phyloP scores from a whole-genome alignment of 2,797 vertebrate species.

The Delichon dasypus region DNA sequence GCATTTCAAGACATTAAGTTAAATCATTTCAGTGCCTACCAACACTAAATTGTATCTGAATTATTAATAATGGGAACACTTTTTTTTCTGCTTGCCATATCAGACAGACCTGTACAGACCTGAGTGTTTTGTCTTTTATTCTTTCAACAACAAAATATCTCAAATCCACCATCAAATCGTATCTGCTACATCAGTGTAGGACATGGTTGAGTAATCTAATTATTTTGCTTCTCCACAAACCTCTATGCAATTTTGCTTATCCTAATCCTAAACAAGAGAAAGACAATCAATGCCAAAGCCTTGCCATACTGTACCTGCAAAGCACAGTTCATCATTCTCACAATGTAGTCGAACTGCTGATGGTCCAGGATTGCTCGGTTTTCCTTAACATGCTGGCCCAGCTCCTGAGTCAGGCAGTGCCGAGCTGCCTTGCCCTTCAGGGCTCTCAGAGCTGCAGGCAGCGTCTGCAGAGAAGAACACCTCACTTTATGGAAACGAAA shows the following conservation, averaged over 20 bases:
- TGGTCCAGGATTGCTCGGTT: constrained; percentile 96
- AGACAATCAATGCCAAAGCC: background rate
- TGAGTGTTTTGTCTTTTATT: background rate
- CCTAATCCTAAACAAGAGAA: background rate
- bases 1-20: background rate
- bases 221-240: background rate
- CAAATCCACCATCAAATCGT: background rate
- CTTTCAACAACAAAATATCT: background rate
- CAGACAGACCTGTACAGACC: background rate
- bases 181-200: background rate
- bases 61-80: background rate
- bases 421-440: constrained; percentile 94
- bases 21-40: background rate
- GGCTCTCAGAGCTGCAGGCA: constrained; percentile 94
- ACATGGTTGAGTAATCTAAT: rapidly evolving
- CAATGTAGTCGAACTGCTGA: constrained; percentile 95
- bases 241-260: background rate
- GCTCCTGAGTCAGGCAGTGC: constrained; percentile 92
- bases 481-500: background rate
- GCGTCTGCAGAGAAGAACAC: constrained; percentile 77
- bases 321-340: constrained; percentile 98
- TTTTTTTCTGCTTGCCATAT: background rate
- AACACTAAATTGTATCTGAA: background rate
- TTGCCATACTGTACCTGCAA: constrained; percentile 83
- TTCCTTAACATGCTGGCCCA: constrained; percentile 91